phyloP scores from a whole-genome alignment of 2,888 invertebrate species.

The Mylabris sibirica region DNA sequence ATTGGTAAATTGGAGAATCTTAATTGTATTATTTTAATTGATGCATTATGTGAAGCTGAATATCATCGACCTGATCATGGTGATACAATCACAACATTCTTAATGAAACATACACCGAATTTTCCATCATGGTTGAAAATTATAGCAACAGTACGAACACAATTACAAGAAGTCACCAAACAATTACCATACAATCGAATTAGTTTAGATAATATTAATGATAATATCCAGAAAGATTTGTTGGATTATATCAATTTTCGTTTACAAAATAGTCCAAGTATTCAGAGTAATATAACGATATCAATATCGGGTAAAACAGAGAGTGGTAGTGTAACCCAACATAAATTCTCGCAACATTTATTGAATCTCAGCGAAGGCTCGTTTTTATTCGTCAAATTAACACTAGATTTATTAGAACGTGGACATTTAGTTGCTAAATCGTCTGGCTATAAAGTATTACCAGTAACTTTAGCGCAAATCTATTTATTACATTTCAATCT shows the following conservation, averaged over 20 bases:
- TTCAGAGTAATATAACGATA: conserved; percentile 78
- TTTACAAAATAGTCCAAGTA: conserved; percentile 79
- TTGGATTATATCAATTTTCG: conserved; percentile 87
- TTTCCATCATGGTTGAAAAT: conserved; percentile 92
- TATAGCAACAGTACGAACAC: conserved; percentile 85
- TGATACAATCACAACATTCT: conserved; percentile 90
- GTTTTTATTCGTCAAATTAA: conserved; percentile 89
- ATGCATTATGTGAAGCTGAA: conserved; percentile 94
- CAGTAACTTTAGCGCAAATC: conserved; percentile 87
- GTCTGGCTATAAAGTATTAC: conserved; percentile 90
- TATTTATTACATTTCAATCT: conserved; percentile 92
- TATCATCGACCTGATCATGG: conserved; percentile 95
- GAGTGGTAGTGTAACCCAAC: conserved; percentile 71
- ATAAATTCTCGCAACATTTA: conserved; percentile 87
- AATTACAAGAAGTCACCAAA: conserved; percentile 82
- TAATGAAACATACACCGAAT: conserved; percentile 78
- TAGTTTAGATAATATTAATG: conserved; percentile 78
- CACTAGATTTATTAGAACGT: conserved; percentile 89
- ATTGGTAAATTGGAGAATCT: conserved; percentile 77
- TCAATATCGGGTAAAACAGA: conserved; percentile 72
- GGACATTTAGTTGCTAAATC: conserved; percentile 94
- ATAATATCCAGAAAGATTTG: conserved; percentile 84
- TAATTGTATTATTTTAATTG: conserved; percentile 85
- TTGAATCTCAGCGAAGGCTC: conserved; percentile 86
- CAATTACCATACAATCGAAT: conserved; percentile 82